A percentile compares a stretch with the other conserved stretches of the same genome.
Evolutionary conservation across 2,888 invertebrate species (phyloP).

Genomic region (Blastobasis lacticolella): DNA sequence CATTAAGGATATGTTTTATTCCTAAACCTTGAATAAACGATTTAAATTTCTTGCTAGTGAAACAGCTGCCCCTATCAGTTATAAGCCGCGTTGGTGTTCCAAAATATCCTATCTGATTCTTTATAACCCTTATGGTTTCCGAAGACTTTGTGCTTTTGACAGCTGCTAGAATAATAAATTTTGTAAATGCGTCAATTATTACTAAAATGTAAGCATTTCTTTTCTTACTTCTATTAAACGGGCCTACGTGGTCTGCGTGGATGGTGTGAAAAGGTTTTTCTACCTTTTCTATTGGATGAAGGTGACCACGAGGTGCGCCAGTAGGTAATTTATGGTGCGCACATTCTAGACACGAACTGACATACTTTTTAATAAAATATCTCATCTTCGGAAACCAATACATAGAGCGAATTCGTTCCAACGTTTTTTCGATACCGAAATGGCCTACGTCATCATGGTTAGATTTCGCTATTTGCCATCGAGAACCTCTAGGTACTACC

Average conservation of each 20-base stretch:
- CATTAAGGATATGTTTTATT: conserved; percentile 14
- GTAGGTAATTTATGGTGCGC: conserved; percentile 4
- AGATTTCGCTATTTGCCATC: not conserved
- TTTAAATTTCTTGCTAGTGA: conserved; percentile 10
- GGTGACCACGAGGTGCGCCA: conserved; percentile 1
- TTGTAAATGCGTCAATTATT: conserved; percentile 10
- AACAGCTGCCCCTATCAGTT: conserved; percentile 11
- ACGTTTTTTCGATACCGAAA: not conserved
- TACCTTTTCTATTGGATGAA: conserved; percentile 7
- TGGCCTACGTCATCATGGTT: not conserved
- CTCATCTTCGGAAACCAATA: conserved; percentile 1
- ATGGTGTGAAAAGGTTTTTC: conserved; percentile 4
- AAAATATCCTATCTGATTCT: conserved; percentile 7
- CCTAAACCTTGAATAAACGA: conserved; percentile 3
- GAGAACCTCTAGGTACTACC: not conserved
- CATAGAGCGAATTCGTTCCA: conserved; percentile 7
- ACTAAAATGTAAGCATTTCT: conserved; percentile 11
- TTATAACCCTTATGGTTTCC: conserved; percentile 1
- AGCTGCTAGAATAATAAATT: conserved; percentile 6
- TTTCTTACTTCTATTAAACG: conserved; percentile 9
- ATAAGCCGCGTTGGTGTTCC: conserved; percentile 9
- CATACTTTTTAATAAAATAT: conserved; percentile 8
- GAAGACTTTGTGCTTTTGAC: conserved; percentile 7
- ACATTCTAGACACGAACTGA: conserved; percentile 6
- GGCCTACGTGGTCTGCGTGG: conserved; percentile 11